Evolutionary conservation across 2,888 invertebrate genomes (phyloP).

Genomic region (Malthinus flaveolus): DNA sequence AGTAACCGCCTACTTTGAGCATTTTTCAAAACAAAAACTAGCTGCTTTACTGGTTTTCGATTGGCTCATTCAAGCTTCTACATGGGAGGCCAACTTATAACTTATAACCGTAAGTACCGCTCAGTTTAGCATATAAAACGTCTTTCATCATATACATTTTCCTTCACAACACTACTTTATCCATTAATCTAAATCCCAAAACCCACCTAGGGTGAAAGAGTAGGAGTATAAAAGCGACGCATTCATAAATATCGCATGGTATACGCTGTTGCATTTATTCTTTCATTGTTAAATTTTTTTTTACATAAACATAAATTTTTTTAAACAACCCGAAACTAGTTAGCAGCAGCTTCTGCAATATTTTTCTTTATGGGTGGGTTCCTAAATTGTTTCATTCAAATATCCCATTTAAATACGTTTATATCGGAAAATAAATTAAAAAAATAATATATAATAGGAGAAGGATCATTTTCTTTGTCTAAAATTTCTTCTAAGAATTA

Average conservation of each 20-base stretch:
- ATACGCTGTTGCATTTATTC: slow-evolving; percentile 20
- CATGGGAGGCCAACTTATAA: slow-evolving; percentile 37
- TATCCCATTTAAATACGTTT: slow-evolving; percentile 17
- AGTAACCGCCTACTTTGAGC: slow-evolving; percentile 34
- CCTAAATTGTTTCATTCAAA: slow-evolving; percentile 6
- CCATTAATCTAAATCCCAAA: slow-evolving; percentile 11
- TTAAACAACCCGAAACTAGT: slow-evolving; percentile 15
- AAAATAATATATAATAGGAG: neutral
- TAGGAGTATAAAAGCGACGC: slow-evolving; percentile 12
- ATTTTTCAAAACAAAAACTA: slow-evolving; percentile 32
- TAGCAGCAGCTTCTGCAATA: slow-evolving; percentile 21
- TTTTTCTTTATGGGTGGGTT: slow-evolving; percentile 25
- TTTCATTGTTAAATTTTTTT: slow-evolving; percentile 25
- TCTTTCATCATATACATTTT: slow-evolving; percentile 21
- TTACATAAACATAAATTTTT: slow-evolving; percentile 1
- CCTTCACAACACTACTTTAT: slow-evolving; percentile 17
- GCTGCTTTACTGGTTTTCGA: slow-evolving; percentile 23
- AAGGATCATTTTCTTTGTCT: slow-evolving; percentile 1
- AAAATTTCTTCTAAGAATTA: slow-evolving; percentile 19
- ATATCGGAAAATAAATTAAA: neutral
- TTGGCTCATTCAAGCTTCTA: slow-evolving; percentile 32
- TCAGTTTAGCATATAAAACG: slow-evolving; percentile 29
- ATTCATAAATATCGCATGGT: slow-evolving; percentile 6
- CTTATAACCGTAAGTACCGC: slow-evolving; percentile 27
- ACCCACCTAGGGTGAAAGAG: slow-evolving; percentile 8